Conservation (phyloP, 2,797 vertebrate genomes). For the Lacerta agilis region DNA sequence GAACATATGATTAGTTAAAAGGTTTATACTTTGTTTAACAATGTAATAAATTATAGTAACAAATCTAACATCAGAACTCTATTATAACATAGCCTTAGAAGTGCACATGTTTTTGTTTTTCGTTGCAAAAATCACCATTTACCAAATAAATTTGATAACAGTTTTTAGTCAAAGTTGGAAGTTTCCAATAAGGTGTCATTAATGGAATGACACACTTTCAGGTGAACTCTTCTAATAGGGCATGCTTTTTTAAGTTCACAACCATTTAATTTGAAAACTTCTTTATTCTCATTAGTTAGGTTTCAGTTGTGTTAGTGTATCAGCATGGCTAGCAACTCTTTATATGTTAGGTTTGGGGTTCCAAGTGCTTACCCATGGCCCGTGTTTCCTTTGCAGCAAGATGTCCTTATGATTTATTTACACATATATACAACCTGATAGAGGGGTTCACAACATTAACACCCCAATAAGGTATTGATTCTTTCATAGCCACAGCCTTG, state of each 20-base stretch:
- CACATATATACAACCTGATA: neutral
- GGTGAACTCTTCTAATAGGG: no score
- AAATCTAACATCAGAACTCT: conserved; percentile 51
- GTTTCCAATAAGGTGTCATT: neutral
- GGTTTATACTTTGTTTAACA: conserved; percentile 43
- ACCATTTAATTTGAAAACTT: no score
- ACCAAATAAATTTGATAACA: neutral
- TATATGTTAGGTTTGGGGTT: neutral
- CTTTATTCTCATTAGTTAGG: neutral
- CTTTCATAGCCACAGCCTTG: no score
- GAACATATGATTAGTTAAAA: conserved; percentile 21
- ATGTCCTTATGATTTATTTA: no score
- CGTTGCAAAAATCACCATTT: neutral
- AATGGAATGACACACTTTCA: no score
- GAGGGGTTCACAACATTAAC: no score
- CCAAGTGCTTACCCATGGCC: no score
- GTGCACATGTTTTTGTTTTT: conserved; percentile 53
- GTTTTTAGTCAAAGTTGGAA: neutral
- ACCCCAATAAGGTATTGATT: no score
- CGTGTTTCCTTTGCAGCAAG: no score
- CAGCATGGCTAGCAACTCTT: neutral
- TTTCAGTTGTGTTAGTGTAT: neutral
- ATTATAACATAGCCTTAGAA: conserved; percentile 3
- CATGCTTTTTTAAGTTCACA: no score
- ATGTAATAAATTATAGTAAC: conserved; percentile 58